A percentile compares a stretch with the other conserved stretches of the same genome.
phyloP scores from a whole-genome alignment of 2,888 invertebrate genomes.

The Drosophila lacicola region DNA sequence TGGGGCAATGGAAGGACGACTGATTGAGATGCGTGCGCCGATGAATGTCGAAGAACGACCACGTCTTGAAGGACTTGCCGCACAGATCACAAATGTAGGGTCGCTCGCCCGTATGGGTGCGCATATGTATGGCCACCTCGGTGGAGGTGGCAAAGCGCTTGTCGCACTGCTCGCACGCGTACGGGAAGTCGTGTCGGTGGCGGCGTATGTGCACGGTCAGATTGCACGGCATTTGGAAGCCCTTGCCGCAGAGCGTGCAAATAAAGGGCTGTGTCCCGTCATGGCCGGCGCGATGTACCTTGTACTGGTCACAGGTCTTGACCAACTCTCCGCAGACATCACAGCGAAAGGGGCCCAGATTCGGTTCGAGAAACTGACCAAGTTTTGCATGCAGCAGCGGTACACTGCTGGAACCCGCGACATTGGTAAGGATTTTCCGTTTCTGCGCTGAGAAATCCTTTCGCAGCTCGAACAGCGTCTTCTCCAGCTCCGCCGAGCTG shows the following conservation, averaged over 20 bases:
- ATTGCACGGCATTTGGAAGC: slow-evolving; percentile 80
- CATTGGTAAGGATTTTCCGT: slow-evolving; percentile 62
- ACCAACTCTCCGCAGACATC: slow-evolving; percentile 66
- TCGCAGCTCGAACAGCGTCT: slow-evolving; percentile 72
- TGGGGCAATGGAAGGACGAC: slow-evolving; percentile 80
- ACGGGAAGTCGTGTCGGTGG: slow-evolving; percentile 78
- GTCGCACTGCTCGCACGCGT: slow-evolving; percentile 78
- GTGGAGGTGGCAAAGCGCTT: slow-evolving; percentile 81
- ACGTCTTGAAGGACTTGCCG: slow-evolving; percentile 80
- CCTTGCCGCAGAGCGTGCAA: slow-evolving; percentile 79
- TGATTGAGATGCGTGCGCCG: slow-evolving; percentile 77
- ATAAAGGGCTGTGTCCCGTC: slow-evolving; percentile 80
- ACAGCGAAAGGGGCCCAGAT: slow-evolving; percentile 80
- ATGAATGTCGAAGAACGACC: slow-evolving; percentile 82
- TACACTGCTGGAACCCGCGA: slow-evolving; percentile 35
- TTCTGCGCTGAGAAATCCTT: slow-evolving; percentile 77
- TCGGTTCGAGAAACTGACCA: slow-evolving; percentile 63
- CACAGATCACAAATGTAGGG: slow-evolving; percentile 80
- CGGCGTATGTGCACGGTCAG: slow-evolving; percentile 79
- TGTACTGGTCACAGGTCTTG: slow-evolving; percentile 81
- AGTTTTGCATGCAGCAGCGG: slow-evolving; percentile 68
- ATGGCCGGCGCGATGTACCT: slow-evolving; percentile 75
- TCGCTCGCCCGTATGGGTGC: slow-evolving; percentile 80
- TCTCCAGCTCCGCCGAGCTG: slow-evolving; percentile 71
- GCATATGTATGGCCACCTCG: slow-evolving; percentile 80